Percentiles rank a stretch among this genome's conserved stretches.
phyloP scores from a whole-genome alignment of 2,888 invertebrate genomes.

The Ophion ellenae region DNA sequence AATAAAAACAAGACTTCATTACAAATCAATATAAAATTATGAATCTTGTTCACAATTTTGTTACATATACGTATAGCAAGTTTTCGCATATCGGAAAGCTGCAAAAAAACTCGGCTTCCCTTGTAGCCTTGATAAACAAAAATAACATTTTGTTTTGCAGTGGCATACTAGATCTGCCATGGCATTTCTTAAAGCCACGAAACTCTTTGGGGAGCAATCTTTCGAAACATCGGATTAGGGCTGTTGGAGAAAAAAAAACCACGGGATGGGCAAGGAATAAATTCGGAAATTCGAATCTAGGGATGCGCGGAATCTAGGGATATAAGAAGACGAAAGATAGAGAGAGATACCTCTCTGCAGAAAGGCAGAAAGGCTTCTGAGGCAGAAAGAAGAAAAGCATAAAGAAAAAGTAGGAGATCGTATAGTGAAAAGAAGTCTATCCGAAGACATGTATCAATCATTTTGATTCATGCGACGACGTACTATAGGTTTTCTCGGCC shows the following conservation, averaged over 20 bases:
- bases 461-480: conserved; percentile 70
- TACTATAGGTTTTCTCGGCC: conserved; percentile 58
- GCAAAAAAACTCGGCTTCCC: too few species aligned
- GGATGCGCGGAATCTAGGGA: conserved; percentile 19
- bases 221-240: conserved; percentile 45
- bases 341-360: conserved; percentile 4
- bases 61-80: too few species aligned
- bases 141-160: too few species aligned
- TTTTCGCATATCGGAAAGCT: too few species aligned
- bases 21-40: too few species aligned
- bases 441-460: conserved; percentile 71
- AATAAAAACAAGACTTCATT: too few species aligned
- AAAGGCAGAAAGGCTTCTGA: too few species aligned
- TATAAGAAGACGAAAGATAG: conserved; percentile 24
- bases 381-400: conserved; percentile 6
- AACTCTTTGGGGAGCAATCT: conserved; percentile 13
- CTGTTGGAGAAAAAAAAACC: background rate
- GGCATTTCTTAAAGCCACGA: background rate
- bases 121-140: too few species aligned
- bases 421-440: conserved; percentile 43
- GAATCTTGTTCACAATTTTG: too few species aligned
- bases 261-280: background rate
- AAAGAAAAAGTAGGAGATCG: conserved; percentile 14
- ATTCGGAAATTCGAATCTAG: conserved; percentile 44
- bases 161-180: too few species aligned